Evolutionary conservation across 2,797 vertebrate genomes (phyloP).

Genomic region (Luscinia megarhynchos): DNA sequence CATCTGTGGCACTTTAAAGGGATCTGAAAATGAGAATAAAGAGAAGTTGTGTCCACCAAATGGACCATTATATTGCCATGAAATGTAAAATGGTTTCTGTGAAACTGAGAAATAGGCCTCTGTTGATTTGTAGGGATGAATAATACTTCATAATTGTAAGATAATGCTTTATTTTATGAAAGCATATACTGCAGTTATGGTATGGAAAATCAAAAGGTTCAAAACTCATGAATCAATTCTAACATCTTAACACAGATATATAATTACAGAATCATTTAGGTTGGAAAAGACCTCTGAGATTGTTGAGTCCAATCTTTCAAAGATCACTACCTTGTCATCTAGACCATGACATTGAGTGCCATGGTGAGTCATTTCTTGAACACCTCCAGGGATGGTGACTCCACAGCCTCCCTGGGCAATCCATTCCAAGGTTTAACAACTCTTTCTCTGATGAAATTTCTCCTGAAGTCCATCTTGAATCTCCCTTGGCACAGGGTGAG

Average conservation of each 20-base stretch:
- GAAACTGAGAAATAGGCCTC: constrained; percentile 5
- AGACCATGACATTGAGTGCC: accelerated
- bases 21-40: constrained; percentile 17
- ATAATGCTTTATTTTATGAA: neutral
- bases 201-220: neutral
- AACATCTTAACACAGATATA: neutral
- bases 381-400: neutral
- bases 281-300: neutral
- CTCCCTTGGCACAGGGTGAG: neutral
- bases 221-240: neutral
- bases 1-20: neutral
- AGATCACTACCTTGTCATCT: neutral
- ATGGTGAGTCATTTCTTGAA: neutral
- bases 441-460: neutral
- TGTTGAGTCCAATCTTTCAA: neutral
- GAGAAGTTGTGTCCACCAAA: neutral
- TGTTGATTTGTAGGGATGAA: neutral
- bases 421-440: neutral
- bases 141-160: neutral
- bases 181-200: neutral
- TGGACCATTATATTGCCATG: neutral
- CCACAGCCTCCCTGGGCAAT: neutral
- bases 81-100: neutral
- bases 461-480: neutral
- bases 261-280: neutral